phyloP scores from a whole-genome alignment of 1,140 invertebrate genomes.

The Tetramorium parvispinum region DNA sequence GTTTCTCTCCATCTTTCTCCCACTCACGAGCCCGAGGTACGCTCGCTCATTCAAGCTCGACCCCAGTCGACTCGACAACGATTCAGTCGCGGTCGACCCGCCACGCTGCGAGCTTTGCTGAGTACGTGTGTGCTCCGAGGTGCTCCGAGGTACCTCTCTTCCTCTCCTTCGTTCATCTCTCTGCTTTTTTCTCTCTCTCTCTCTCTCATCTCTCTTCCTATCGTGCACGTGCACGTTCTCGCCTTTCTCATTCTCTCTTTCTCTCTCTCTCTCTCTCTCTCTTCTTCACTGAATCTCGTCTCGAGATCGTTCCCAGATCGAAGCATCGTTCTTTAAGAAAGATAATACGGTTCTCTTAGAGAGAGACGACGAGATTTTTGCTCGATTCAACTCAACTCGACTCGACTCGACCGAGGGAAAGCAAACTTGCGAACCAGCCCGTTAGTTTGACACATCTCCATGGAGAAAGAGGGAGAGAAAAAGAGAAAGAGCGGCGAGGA shows the following conservation, averaged over 20 bases:
- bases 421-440: neutral
- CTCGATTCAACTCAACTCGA: neutral
- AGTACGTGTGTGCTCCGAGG: slow-evolving; percentile 23
- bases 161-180: slow-evolving; percentile 25
- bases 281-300: slow-evolving; percentile 60
- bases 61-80: slow-evolving; percentile 76
- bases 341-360: neutral
- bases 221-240: too few species aligned
- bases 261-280: neutral
- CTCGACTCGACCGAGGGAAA: neutral
- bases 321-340: slow-evolving; percentile 28
- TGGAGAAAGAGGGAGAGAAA: neutral
- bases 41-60: slow-evolving; percentile 83
- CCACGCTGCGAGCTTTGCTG: slow-evolving; percentile 77
- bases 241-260: neutral
- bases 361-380: neutral
- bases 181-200: neutral
- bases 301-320: neutral
- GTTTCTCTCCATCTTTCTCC: slow-evolving; percentile 41
- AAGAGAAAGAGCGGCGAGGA: neutral
- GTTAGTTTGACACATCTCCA: slow-evolving; percentile 1
- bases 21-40: slow-evolving; percentile 55
- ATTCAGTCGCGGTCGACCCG: slow-evolving; percentile 83
- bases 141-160: slow-evolving; percentile 38
- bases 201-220: neutral